Evolutionary conservation across 2,113 vertebrate species (phyloP), one percentile per base, ranked within the genome.

Genomic region (Campylomormyrus tamandua): DNA sequence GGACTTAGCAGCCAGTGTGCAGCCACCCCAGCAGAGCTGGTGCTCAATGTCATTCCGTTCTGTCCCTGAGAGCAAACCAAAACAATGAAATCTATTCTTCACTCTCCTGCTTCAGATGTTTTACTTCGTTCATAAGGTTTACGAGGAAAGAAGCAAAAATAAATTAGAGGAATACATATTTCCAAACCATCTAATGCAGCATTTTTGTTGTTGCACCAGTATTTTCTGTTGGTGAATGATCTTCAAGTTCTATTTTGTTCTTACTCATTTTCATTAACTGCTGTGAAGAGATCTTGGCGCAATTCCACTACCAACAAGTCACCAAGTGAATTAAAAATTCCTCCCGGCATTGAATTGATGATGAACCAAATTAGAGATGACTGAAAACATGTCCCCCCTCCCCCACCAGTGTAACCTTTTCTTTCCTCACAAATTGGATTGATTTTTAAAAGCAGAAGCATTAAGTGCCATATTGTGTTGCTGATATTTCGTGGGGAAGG

Each of bases 41-140:
- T 80, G 66, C 48, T 77, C 15, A n/a, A 80, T 77, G 88, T 89
- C 66, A 31, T 31, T 89, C 66, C 48, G 19, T 70, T 52, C 88
- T 50, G 49, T 89, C 45, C 66, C 88, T 77, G n/a, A 46, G 46
- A 15, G 46, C 17, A 48, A 24, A 35, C 2, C 10, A 52, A 52
- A 39, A 50, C 27, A 53, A 66, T 66, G 9, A 27, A 35, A 87
- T 27, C 13, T 39, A 11, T 19, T 31, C 48, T 19, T 49, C 10
- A 27, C 6, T 21, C 15, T 4, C 39, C 11, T 53, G 17, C 4
- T 56, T 52, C 49, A 53, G 15, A 27, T 2, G 9, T 2, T 85
- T 48, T 84, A 48, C 39, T 6, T 10, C 5, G 10, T 85, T n/a
- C 46, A 85, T 27, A 49, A 48, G 24, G 83, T 85, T 85, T 49